A percentile compares a stretch with the other conserved stretches of the same genome.
These are phyloP conservation scores for Phocides pigmalion DNA, from an alignment of 1,140 invertebrate genomes.

Conservation along the genomic window DNA sequence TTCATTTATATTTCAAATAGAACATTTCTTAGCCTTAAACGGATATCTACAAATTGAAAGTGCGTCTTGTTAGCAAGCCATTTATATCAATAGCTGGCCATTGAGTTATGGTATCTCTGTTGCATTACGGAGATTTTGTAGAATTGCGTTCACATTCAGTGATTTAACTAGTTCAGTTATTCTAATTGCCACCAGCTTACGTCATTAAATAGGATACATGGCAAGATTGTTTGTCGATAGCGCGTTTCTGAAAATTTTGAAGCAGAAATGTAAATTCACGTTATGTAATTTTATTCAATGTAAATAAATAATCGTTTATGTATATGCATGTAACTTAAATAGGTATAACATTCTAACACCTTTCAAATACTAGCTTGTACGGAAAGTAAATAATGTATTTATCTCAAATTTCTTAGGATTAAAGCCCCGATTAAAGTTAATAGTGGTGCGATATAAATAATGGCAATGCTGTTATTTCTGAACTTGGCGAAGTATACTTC, in stretches of 20 bases:
- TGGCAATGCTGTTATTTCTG: neutral
- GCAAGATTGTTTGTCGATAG: slow-evolving; percentile 3
- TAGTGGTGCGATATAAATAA: no score
- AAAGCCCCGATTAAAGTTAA: no score
- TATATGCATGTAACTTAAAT: no score
- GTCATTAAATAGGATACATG: slow-evolving; percentile 28
- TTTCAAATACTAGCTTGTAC: no score
- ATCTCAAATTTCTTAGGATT: no score
- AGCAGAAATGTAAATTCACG: no score
- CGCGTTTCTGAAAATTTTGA: no score
- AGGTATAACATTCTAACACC: no score
- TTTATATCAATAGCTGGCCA: slow-evolving; percentile 55
- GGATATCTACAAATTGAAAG: slow-evolving; percentile 36
- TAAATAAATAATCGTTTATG: no score
- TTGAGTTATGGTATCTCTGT: slow-evolving; percentile 42
- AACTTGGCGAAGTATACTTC: neutral
- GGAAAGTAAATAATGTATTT: no score
- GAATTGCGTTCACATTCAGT: slow-evolving; percentile 33
- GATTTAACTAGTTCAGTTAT: slow-evolving; percentile 23
- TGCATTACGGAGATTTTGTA: slow-evolving; percentile 37
- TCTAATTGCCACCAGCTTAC: slow-evolving; percentile 28
- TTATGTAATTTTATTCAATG: no score
- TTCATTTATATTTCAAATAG: slow-evolving; percentile 23
- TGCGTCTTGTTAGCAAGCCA: slow-evolving; percentile 41
- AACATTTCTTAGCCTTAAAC: slow-evolving; percentile 26